Base-by-base conservation (phyloP, 2,888 invertebrate species). In the Gerris lacustris region DNA sequence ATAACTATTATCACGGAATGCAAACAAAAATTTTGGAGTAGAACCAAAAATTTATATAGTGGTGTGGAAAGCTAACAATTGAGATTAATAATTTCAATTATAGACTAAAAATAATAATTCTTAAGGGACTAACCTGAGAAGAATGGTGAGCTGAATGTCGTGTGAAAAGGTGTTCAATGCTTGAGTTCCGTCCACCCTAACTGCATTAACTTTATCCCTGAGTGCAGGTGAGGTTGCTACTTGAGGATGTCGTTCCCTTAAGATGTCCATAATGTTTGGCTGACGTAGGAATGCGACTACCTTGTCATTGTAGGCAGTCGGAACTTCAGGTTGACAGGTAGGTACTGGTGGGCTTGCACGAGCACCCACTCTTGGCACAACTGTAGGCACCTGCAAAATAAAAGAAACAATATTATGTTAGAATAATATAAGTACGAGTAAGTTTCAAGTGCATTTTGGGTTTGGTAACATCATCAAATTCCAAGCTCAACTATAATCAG, bases 281-380 rank as follows among this genome's bases (percentile, higher is more conserved):
- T 96, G 96, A 0, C 96, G 86, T 47, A 96, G 85, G 82, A 96
- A 96, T n/a, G 94, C 93, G 70, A 96, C 94, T 75, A 96, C 96
- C 85, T 92, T 93, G 78, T 96, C 96, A 79, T 96, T 96, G 81
- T 96, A 96, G 5, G 96, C 94, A 18, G 92, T 87, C 0, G 94
- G 94, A 78, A 94, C 89, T 75, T 90, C 86, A 1, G 86, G 71
- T 17, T 31, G 73, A 55, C 15, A 55, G 9, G 4, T 55, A 11
- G 55, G 55, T 5, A 55, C 55, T 55, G 55, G 55, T 55, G 55
- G 55, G 55, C 55, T 55, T 55, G 11, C 55, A 55, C 55, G 55
- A 15, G 55, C 15, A 5, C 55, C 55, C 2, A 55, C 55, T 11
- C 55, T 9, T 2, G 55, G 55, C 55, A 55, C 55, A 11, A 55